A percentile compares a stretch with the other conserved stretches of the same genome.
These are phyloP conservation scores for Penaeus monodon DNA, from an alignment of 2,888 invertebrate species.

Conservation along the genomic window DNA sequence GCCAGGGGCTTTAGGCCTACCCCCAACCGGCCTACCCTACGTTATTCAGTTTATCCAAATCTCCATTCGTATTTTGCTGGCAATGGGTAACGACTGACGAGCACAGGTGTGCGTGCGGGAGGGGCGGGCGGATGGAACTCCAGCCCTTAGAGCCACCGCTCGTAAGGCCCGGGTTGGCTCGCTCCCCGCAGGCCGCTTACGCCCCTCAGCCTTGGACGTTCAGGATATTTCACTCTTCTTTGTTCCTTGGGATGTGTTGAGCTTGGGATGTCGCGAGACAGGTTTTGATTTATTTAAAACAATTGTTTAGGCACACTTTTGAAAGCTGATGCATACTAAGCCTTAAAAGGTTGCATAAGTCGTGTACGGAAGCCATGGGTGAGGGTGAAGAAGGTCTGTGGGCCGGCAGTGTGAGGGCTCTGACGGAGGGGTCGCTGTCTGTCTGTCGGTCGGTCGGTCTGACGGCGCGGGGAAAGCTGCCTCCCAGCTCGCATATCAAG, in stretches of 20 bases:
- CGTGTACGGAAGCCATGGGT: not conserved
- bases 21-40: not conserved
- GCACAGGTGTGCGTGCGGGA: constrained; percentile 15
- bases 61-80: constrained; percentile 56
- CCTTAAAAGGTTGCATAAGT: no score
- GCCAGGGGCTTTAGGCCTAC: not conserved
- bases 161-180: no score
- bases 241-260: constrained; percentile 55
- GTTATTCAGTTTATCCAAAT: constrained; percentile 55
- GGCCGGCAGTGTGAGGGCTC: not conserved
- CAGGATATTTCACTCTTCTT: constrained; percentile 61
- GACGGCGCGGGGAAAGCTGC: constrained; percentile 9
- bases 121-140: no score
- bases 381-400: not conserved
- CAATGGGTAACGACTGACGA: constrained; percentile 42
- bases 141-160: no score
- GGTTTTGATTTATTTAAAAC: constrained; percentile 26
- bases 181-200: constrained; percentile 9
- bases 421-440: not conserved
- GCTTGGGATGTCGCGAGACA: constrained; percentile 54
- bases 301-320: no score
- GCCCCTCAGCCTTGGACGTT: constrained; percentile 15
- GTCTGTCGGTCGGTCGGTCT: constrained; percentile 2
- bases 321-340: no score
- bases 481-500: constrained; percentile 11